These are phyloP conservation scores for Mormoops blainvillei DNA, from an alignment of 2,113 vertebrate genomes.

Conservation along the genomic window DNA sequence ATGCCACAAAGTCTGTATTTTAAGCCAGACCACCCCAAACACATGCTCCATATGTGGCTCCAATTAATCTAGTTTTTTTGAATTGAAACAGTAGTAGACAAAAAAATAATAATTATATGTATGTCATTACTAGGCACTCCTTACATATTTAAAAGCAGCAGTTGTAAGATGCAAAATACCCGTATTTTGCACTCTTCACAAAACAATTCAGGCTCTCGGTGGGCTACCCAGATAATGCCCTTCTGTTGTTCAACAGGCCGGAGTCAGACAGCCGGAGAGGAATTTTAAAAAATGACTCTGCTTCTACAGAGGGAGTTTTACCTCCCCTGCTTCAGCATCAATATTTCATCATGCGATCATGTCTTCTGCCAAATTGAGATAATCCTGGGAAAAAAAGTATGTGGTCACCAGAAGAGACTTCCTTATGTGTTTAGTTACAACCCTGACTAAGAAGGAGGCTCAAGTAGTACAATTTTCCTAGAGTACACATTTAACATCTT, in stretches of 20 bases:
- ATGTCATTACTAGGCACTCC: neutral
- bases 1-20: neutral
- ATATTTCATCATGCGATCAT: constrained; percentile 43
- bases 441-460: neutral
- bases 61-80: neutral
- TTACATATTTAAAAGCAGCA: neutral
- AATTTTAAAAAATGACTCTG: neutral
- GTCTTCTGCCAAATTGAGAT: constrained; percentile 40
- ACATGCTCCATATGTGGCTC: neutral
- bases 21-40: neutral
- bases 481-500: neutral
- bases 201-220: neutral
- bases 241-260: neutral
- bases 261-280: neutral
- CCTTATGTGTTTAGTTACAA: neutral
- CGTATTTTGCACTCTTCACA: neutral
- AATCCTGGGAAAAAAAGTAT: constrained; percentile 1
- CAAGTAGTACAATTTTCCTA: neutral
- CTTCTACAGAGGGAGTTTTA: neutral
- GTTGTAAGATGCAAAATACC: neutral
- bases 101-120: neutral
- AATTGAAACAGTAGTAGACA: neutral
- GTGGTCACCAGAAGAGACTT: neutral
- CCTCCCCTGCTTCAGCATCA: neutral
- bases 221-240: neutral